Evolutionary conservation across 2,113 vertebrate genomes (phyloP).

Genomic region (Pipa parva): DNA sequence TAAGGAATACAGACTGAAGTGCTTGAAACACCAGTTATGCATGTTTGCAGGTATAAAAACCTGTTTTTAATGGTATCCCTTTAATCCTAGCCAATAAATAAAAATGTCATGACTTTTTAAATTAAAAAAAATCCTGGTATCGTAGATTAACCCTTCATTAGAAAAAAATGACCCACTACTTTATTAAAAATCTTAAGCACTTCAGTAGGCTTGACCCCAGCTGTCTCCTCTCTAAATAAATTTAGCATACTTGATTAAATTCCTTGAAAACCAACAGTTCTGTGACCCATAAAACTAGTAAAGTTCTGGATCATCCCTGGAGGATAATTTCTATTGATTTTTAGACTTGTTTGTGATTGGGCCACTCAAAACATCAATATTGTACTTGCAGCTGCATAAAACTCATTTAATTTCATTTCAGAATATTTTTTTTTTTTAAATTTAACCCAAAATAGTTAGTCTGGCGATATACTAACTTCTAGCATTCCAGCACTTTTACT

Average conservation of each 20-base stretch:
- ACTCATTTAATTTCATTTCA: neutral
- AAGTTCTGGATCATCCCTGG: constrained; percentile 12
- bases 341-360: constrained; percentile 12
- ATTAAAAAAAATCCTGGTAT: constrained; percentile 21
- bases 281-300: constrained; percentile 28
- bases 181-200: constrained; percentile 31
- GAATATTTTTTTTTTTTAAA: too few relatives aligned
- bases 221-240: constrained; percentile 20
- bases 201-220: constrained; percentile 22
- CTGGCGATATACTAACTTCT: too few relatives aligned
- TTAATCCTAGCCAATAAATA: constrained; percentile 6
- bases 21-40: too few relatives aligned
- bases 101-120: constrained; percentile 17
- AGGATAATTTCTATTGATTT: constrained; percentile 28
- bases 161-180: constrained; percentile 21
- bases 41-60: too few relatives aligned
- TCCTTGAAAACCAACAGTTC: constrained; percentile 32
- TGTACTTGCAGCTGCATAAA: neutral
- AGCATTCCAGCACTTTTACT: too few relatives aligned
- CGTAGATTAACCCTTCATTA: constrained; percentile 28
- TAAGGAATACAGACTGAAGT: too few relatives aligned
- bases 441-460: too few relatives aligned
- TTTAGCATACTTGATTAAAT: constrained; percentile 39
- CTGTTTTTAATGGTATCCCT: neutral
- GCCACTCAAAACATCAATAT: constrained; percentile 10